A percentile compares a stretch with the other conserved stretches of the same genome.
These are phyloP conservation scores for Teinopalpus imperialis DNA, from an alignment of 2,888 invertebrate genomes.

Conservation along the genomic window DNA sequence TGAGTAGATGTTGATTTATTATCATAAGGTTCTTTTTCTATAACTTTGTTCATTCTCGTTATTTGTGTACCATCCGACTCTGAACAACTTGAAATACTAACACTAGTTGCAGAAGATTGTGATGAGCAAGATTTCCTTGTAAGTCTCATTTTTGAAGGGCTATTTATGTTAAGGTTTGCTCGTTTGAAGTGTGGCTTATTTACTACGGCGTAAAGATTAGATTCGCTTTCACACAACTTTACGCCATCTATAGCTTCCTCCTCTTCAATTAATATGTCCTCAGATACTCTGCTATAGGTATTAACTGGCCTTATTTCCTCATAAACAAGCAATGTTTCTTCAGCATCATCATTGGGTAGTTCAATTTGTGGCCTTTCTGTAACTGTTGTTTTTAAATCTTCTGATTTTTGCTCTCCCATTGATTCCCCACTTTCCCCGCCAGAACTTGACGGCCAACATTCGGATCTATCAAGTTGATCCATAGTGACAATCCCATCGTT, in stretches of 20 bases:
- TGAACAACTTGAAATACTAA: conserved; percentile 78
- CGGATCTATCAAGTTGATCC: conserved; percentile 87
- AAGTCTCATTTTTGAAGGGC: conserved; percentile 64
- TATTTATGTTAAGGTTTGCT: conserved; percentile 79
- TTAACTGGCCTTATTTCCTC: conserved; percentile 63
- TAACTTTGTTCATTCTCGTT: conserved; percentile 67
- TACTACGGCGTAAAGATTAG: conserved; percentile 71
- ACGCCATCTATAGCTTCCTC: conserved; percentile 68
- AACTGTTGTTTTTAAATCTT: conserved; percentile 46
- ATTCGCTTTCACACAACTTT: conserved; percentile 68
- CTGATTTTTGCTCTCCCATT: conserved; percentile 69
- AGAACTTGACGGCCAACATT: conserved; percentile 88
- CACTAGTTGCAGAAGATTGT: conserved; percentile 77
- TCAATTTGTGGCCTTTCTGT: conserved; percentile 74
- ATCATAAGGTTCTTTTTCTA: conserved; percentile 64
- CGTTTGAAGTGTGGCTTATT: conserved; percentile 70
- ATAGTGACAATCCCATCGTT: conserved; percentile 88
- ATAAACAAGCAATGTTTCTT: conserved; percentile 61
- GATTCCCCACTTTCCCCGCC: conserved; percentile 84
- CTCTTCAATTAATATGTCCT: conserved; percentile 73
- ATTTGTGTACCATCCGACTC: conserved; percentile 80
- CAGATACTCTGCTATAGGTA: conserved; percentile 66
- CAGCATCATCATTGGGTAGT: conserved; percentile 76
- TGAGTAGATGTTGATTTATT: conserved; percentile 77
- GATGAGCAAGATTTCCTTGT: conserved; percentile 70